phyloP scores from a whole-genome alignment of 2,113 vertebrate genomes.

The Tragulus kanchil region DNA sequence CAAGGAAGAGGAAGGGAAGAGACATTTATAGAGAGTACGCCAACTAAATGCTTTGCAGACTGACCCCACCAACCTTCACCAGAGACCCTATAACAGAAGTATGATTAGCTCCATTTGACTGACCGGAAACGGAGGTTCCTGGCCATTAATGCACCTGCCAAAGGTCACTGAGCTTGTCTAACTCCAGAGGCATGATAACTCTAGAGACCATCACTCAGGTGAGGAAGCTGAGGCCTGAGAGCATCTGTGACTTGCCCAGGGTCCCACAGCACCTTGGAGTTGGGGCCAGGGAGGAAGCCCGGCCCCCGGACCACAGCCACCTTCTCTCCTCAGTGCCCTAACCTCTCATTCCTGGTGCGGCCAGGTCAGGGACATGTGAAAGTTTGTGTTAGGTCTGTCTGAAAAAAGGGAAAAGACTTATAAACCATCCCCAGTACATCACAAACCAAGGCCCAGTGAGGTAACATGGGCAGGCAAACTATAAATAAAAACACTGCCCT shows the following conservation, averaged over 20 bases:
- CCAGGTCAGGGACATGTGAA: neutral
- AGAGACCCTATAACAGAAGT: neutral
- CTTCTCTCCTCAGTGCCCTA: neutral
- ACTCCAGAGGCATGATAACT: neutral
- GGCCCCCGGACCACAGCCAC: neutral
- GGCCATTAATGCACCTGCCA: neutral
- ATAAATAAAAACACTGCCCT: constrained; percentile 50
- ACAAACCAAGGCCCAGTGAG: neutral
- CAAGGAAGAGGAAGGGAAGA: neutral
- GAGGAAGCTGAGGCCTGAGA: neutral
- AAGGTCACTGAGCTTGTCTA: neutral
- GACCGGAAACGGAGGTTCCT: neutral
- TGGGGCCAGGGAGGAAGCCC: neutral
- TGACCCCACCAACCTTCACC: neutral
- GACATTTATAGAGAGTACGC: fast-evolving
- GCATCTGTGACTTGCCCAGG: too few relatives aligned
- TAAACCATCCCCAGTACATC: neutral
- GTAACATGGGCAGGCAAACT: constrained; percentile 8
- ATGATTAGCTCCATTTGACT: neutral
- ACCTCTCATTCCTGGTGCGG: neutral
- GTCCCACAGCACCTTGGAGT: neutral
- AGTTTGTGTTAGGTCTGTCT: constrained; percentile 31
- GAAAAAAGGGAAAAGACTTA: neutral
- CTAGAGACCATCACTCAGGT: neutral
- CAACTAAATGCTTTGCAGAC: neutral